These are phyloP conservation scores for Limanda limanda DNA, from an alignment of 2,113 vertebrate species.

Conservation along the genomic window DNA sequence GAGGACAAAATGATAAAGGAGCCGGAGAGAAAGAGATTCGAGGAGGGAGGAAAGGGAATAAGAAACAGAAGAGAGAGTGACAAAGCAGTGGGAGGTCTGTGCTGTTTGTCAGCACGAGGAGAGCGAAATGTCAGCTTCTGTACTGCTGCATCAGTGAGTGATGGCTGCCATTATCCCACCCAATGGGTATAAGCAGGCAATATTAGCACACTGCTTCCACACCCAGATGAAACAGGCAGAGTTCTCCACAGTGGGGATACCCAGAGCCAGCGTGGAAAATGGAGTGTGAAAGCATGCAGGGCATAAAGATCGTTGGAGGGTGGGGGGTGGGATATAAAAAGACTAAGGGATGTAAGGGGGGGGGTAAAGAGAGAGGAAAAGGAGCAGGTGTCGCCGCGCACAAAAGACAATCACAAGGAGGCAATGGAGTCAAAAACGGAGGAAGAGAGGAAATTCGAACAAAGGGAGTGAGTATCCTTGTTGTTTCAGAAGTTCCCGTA, in stretches of 20 bases:
- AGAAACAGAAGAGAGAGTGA: slow-evolving; percentile 56
- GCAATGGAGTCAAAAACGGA: slow-evolving; percentile 1
- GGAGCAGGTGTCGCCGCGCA: slow-evolving; percentile 47
- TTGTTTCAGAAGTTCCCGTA: slow-evolving; percentile 49
- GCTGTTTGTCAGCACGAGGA: slow-evolving; percentile 68
- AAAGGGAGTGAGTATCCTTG: slow-evolving; percentile 38
- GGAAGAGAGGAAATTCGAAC: slow-evolving; percentile 47
- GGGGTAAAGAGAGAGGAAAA: neutral
- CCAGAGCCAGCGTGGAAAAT: slow-evolving; percentile 66
- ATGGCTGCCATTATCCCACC: slow-evolving; percentile 78
- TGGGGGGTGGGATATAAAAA: slow-evolving; percentile 45
- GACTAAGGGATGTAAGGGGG: neutral
- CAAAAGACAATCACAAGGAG: slow-evolving; percentile 37
- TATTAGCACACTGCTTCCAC: slow-evolving; percentile 73
- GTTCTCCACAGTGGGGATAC: slow-evolving; percentile 67
- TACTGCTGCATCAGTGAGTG: slow-evolving; percentile 68
- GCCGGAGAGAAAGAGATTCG: slow-evolving; percentile 16
- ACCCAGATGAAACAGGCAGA: slow-evolving; percentile 61
- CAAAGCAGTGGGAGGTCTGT: slow-evolving; percentile 59
- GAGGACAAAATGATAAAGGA: neutral
- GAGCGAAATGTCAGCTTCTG: slow-evolving; percentile 69
- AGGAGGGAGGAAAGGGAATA: slow-evolving; percentile 6
- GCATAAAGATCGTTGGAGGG: slow-evolving; percentile 52
- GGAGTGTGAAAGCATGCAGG: slow-evolving; percentile 65
- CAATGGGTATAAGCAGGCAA: slow-evolving; percentile 76